Percentiles rank a stretch among this genome's conserved stretches.
These are phyloP conservation scores for Drosophila lacertosa DNA, from an alignment of 1,140 invertebrate genomes.

Conservation along the genomic window DNA sequence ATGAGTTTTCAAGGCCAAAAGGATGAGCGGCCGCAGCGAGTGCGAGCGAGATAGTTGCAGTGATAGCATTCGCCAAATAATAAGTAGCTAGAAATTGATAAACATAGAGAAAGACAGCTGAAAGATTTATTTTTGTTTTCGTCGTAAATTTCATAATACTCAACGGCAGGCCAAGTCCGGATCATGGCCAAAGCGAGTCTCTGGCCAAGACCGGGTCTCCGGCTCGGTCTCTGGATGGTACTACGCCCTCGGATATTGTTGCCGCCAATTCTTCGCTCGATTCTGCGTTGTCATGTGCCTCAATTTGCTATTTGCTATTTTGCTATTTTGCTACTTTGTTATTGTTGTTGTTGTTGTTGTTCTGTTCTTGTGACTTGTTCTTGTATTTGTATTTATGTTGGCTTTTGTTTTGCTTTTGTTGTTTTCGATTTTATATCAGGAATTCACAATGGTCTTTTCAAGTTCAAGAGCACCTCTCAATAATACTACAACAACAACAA, in stretches of 20 bases:
- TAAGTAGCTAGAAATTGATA: constrained; percentile 6
- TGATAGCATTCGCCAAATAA: not conserved
- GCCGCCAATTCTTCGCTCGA: constrained; percentile 20
- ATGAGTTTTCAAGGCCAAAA: constrained; percentile 73
- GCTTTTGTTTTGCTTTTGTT: constrained; percentile 30
- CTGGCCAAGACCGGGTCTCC: not conserved
- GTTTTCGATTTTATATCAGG: constrained; percentile 63
- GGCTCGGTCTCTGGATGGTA: not conserved
- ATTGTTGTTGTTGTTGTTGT: no score
- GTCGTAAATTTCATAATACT: constrained; percentile 70
- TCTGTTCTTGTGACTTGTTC: no score
- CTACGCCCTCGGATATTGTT: not conserved
- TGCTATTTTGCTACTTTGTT: no score
- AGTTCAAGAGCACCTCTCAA: constrained; percentile 64
- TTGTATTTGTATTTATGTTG: constrained; percentile 24
- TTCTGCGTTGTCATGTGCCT: constrained; percentile 49
- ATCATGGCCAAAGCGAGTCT: constrained; percentile 27
- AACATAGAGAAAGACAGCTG: not conserved
- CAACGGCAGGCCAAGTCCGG: constrained; percentile 17
- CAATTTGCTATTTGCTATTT: constrained; percentile 21
- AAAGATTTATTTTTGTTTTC: constrained; percentile 74
- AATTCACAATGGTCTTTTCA: constrained; percentile 63
- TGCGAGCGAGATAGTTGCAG: not conserved
- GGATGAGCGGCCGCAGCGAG: constrained; percentile 49
- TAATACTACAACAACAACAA: constrained; percentile 9